Conservation (phyloP, 2,888 invertebrate species). For the Protonemura montana region DNA sequence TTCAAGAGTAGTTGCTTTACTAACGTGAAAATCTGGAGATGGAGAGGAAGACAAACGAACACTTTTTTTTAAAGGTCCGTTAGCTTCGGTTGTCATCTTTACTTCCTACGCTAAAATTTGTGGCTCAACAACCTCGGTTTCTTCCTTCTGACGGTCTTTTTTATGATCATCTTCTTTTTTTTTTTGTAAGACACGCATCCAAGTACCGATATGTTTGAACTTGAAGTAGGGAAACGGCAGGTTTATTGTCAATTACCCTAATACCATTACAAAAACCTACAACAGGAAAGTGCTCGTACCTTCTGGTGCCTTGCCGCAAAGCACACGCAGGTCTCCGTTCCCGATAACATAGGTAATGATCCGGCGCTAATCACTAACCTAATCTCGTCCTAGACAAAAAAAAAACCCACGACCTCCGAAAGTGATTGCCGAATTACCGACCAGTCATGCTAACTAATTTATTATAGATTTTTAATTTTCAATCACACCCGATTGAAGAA, state of each 20-base stretch:
- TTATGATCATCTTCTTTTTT: no score
- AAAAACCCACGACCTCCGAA: neutral
- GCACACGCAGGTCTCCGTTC: neutral
- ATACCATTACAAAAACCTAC: neutral
- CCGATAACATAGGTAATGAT: neutral
- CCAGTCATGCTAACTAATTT: neutral
- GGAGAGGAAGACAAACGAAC: neutral
- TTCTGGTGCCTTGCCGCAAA: neutral
- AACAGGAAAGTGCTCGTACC: neutral
- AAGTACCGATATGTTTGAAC: neutral
- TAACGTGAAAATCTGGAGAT: neutral
- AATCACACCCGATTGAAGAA: constrained; percentile 7
- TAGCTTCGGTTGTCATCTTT: neutral
- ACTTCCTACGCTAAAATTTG: neutral
- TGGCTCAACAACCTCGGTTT: neutral
- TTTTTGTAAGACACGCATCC: neutral
- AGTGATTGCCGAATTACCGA: neutral
- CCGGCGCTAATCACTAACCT: neutral
- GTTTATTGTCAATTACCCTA: neutral
- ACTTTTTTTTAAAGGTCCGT: neutral
- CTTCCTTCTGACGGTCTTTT: neutral
- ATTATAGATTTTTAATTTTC: neutral
- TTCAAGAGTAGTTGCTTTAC: neutral
- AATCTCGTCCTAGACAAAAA: neutral
- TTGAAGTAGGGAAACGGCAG: neutral